Evolutionary conservation across 2,113 vertebrate genomes (phyloP), one percentile per base, ranked within the genome.

Genomic region (Symphodus melops): DNA sequence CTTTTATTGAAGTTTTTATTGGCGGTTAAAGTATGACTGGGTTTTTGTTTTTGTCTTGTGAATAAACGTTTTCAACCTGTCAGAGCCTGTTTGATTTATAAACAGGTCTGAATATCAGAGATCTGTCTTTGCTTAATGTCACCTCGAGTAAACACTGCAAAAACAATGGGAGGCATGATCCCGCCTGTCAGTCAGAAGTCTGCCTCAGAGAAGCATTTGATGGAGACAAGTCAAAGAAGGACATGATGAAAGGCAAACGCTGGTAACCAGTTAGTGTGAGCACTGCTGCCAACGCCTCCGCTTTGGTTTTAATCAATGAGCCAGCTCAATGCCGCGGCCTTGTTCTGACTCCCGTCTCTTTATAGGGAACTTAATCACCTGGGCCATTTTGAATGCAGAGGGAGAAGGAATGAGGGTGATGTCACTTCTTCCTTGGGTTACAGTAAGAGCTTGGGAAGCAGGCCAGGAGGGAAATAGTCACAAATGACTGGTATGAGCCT

Each of bases 291-390:
- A 37, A 75, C 28, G 14, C 61, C 48, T 20, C 74, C 55, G 79
- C 60, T 89, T 93, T 86, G 78, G 64, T 72, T 90, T 89, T 88
- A 92, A 92, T 92, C 92, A 89, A 87, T 92, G 88, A 88, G 83
- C 62, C 85, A 44, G 63, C 85, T 91, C 90, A 89, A 81, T 90
- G 89, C 83, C 70, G 70, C 49, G 81, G 86, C 86, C 91, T 85
- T 79, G 73, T 77, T 65, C 78, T 69, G 88, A 85, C 84, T 90
- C 77, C 76, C 81, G 73, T 89, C 79, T 81, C 81, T 86, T 84
- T 87, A 88, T 86, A 55, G 81, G 76, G 81, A 90, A 86, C 74
- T 87, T 91, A 91, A 93, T 91, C 89, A 91, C 90, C 88, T 91
- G 83, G 68, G 75, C 83, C 82, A 83, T 88, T 92, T 88, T 65